Base-by-base conservation (phyloP, 2,888 invertebrate genomes). In the Lepeophtheirus nordmannii region DNA sequence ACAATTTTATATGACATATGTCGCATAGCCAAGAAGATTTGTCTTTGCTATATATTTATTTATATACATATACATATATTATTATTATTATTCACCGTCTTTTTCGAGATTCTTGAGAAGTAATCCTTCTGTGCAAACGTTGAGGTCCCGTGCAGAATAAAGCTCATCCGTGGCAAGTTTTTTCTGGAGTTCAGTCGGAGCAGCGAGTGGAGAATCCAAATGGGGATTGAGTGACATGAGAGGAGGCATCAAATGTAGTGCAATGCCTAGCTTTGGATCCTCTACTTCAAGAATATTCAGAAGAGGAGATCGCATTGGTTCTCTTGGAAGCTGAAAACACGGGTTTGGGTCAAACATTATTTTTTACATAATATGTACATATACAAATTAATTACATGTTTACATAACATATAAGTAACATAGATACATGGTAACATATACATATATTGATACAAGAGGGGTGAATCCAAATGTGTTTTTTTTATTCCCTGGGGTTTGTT, bases 201-300 rank as follows among this genome's bases (percentile, higher is more conserved):
- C 85, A 30, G 86, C 81, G 67, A 89, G 78, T 1, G 89, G 89
- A 7, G 89, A 87, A 76, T 90, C 90, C 72, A 89, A 77, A 65
- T 88, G 80, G 9, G 89, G 89, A 75, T 89, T 89, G 70, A 89
- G 83, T 1, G 89, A 83, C 74, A 89, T 89, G 73, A 90, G 74
- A 0, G 87, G 88, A 71, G 89, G 87, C 89, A 90, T 90, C 71
- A 91, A 80, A 75, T 91, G 90, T 64, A 89, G 88, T 69, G 89
- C 78, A 72, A 90, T 85, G 76, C 88, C 89, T 70, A 88, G 80
- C 76, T 90, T 90, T 2, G 90, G 90, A 77, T 91, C 90, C 67
- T 89, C 88, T 68, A 90, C 85, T 76, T 87, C 87, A 61, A 87
- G 79, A 61, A 87, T 83, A 72, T 85, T 86, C 46, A 63, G 41